Conservation (phyloP, 2,797 vertebrate genomes). For the Craterocephalus amniculus region DNA sequence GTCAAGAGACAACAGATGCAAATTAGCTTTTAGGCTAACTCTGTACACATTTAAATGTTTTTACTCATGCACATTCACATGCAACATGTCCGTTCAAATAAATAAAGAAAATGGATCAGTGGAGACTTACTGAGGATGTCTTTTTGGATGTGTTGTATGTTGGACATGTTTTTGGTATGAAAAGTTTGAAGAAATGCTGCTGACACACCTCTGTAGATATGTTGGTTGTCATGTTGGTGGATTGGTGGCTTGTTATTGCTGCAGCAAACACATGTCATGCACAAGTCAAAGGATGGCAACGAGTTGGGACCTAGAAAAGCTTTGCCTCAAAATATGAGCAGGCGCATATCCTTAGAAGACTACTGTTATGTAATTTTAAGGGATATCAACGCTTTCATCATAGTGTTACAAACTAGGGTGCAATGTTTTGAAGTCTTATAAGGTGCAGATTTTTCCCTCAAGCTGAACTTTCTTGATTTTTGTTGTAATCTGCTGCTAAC, state of each 20-base stretch:
- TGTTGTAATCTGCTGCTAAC: background rate
- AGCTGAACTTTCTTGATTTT: background rate
- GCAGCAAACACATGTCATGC: background rate
- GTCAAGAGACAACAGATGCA: background rate
- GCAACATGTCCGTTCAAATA: background rate
- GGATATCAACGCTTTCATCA: background rate
- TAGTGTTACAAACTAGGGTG: background rate
- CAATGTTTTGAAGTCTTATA: background rate
- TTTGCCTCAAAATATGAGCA: background rate
- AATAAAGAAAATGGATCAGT: background rate
- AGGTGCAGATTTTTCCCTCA: background rate
- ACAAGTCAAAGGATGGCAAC: too few species aligned
- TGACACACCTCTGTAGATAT: background rate
- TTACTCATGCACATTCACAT: background rate
- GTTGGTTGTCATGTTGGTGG: background rate
- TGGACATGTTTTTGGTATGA: background rate
- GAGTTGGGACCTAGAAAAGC: background rate
- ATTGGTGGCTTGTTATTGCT: background rate
- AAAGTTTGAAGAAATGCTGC: background rate
- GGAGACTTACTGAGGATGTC: background rate
- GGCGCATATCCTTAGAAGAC: background rate
- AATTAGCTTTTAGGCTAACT: background rate
- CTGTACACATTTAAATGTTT: background rate
- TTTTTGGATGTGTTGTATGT: too few species aligned
- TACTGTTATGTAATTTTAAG: background rate